A percentile compares a stretch with the other conserved stretches of the same genome.
Evolutionary conservation across 53 echinoderm and acorn worm species (phyloP).

Genomic region (Hippasteria phrygiana): DNA sequence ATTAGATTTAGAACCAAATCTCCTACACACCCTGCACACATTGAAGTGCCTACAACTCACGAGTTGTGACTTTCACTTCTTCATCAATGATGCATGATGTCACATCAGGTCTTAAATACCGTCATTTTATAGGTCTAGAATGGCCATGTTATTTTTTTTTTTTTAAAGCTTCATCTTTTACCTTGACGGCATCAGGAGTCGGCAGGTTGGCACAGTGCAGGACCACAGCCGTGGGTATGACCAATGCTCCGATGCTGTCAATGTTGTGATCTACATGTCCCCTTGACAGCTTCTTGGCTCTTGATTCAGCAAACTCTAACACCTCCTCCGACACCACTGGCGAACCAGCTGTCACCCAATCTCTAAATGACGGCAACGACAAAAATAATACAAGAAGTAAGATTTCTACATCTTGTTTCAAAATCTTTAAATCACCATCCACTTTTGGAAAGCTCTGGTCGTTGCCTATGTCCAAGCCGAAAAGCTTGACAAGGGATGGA

Average conservation of each 20-base stretch:
- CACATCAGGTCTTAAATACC: too few species aligned
- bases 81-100: too few species aligned
- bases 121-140: too few species aligned
- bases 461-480: too few species aligned
- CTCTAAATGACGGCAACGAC: conserved; percentile 23
- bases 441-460: conserved; percentile 82
- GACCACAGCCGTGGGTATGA: conserved; percentile 67
- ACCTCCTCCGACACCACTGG: conserved; percentile 62
- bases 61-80: too few species aligned
- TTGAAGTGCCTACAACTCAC: too few species aligned
- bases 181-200: conserved; percentile 69
- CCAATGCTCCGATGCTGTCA: conserved; percentile 77
- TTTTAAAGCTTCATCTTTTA: not conserved
- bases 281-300: conserved; percentile 18
- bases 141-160: too few species aligned
- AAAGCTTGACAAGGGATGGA: too few species aligned
- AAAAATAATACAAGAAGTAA: not conserved
- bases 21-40: too few species aligned
- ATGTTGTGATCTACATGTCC: conserved; percentile 80
- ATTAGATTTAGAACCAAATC: too few species aligned
- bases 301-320: conserved; percentile 59
- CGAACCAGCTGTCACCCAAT: conserved; percentile 64
- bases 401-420: not conserved
- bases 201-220: conserved; percentile 62
- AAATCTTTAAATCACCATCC: not conserved